Evolutionary conservation across 2,797 vertebrate species (phyloP), one percentile per base, ranked within the genome.

Genomic region (Dryobates pubescens): DNA sequence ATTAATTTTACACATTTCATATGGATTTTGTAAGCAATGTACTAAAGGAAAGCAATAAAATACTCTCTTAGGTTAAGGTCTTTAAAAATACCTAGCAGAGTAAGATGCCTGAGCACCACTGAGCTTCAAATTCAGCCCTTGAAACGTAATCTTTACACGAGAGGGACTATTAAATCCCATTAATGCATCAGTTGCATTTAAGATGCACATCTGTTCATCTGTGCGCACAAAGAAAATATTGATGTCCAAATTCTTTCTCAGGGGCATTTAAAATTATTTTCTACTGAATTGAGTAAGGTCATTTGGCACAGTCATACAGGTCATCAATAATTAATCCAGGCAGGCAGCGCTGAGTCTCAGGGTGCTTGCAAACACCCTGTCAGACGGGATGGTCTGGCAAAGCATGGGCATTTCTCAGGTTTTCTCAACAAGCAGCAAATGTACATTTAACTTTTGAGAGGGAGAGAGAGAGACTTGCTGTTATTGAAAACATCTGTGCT

Each of bases 311-410:
- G 75, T 70, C 12, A 1, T 3, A 38, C 77, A n/a, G 88, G 92
- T 91, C 82, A 74, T 89, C 91, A 84, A 36, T 96, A 94, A 96
- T 96, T 93, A 96, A 95, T 82, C 77, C 88, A 80, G 10, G 68
- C 82, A 86, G 93, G 92, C 86, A 51, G 82, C 65, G 79, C 88
- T 3, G 70, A 54, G 82, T 89, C 96, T 94, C 90, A 43, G 3
- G 8, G 93, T 81, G 88, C 90, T 89, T 92, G 93, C 92, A 93
- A 94, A 94, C 92, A 89, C 90, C 84, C 91, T 76, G 80, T 76
- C 80, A 41, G 82, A 19, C 61, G 22, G 89, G 86, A 83, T 17
- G 10, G 57, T 79, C 95, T 95, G 95, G 94, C 92, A 78, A 56
- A 75, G 85, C 77, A 58, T 61, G 67, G 69, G 70, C 86, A 70